Conservation (phyloP, 2,888 invertebrate species). For the Drosophila stalkeri region DNA sequence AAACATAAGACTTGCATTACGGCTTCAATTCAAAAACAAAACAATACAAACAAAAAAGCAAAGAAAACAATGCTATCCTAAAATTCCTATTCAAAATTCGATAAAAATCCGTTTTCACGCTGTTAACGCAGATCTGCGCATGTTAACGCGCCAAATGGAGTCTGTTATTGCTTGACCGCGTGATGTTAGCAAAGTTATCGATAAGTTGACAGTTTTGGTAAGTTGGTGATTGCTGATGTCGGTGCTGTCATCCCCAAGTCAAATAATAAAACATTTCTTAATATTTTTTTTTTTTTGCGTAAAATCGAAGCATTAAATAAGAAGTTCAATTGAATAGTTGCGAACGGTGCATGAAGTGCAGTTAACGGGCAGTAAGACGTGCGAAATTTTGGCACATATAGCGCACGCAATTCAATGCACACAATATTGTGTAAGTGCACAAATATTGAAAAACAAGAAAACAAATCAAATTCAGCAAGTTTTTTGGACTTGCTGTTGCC, state of each 20-base stretch:
- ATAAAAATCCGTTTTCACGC: background rate
- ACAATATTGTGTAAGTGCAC: slow-evolving; percentile 55
- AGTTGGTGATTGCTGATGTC: slow-evolving; percentile 6
- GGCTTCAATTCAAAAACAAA: slow-evolving; percentile 3
- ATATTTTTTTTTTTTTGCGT: slow-evolving; percentile 45
- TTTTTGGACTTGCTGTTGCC: slow-evolving; percentile 7
- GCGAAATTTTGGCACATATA: slow-evolving; percentile 1
- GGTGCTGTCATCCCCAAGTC: slow-evolving; percentile 34
- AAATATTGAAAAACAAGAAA: slow-evolving; percentile 24
- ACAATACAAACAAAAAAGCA: background rate
- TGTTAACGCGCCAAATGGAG: slow-evolving; percentile 9
- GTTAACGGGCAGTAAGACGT: slow-evolving; percentile 12
- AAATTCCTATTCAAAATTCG: background rate
- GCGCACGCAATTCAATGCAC: slow-evolving; percentile 41
- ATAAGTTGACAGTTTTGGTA: background rate
- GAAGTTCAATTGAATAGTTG: slow-evolving; percentile 12
- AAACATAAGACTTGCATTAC: slow-evolving; percentile 27
- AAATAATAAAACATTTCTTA: slow-evolving; percentile 39
- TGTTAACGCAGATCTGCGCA: slow-evolving; percentile 12
- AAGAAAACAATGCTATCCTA: background rate
- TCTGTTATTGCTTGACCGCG: background rate
- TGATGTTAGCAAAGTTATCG: slow-evolving; percentile 26
- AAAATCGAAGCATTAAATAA: slow-evolving; percentile 30
- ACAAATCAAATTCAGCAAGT: slow-evolving; percentile 29
- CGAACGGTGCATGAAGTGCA: slow-evolving; percentile 12